phyloP scores from a whole-genome alignment of 2,797 vertebrate species.

The Gymnothorax reevesii region DNA sequence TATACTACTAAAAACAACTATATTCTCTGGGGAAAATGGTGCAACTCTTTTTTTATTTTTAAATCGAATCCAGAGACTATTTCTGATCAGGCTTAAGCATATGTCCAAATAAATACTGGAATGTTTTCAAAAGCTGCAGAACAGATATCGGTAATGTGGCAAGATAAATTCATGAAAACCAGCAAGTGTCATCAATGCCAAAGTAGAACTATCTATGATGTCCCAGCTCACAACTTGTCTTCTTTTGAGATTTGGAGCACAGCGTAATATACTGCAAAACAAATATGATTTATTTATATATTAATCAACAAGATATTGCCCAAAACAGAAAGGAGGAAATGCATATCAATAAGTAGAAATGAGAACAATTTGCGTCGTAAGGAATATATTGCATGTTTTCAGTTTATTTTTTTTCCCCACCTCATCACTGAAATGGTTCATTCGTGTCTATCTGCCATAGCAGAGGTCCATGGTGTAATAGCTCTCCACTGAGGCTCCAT shows the following conservation, averaged over 20 bases:
- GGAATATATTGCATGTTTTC: background rate
- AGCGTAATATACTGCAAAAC: too few relatives aligned
- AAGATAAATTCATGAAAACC: background rate
- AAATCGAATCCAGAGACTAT: background rate
- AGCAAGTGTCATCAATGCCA: background rate
- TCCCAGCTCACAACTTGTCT: background rate
- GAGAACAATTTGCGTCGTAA: too few relatives aligned
- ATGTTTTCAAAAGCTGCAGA: background rate
- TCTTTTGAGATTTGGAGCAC: background rate
- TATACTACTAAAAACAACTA: background rate
- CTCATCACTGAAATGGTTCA: background rate
- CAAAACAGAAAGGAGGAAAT: too few relatives aligned
- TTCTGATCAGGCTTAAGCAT: background rate
- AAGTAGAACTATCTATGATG: background rate
- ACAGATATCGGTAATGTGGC: background rate
- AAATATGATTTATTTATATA: too few relatives aligned
- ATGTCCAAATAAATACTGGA: background rate
- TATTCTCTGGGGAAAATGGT: background rate
- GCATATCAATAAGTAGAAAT: too few relatives aligned
- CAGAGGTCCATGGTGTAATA: background rate
- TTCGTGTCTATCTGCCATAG: background rate
- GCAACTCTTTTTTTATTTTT: background rate
- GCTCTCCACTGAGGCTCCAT: background rate
- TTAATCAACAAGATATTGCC: too few relatives aligned
- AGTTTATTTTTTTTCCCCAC: background rate